Evolutionary conservation across 2,797 vertebrate species (phyloP).

Genomic region (Xerus rutilus): DNA sequence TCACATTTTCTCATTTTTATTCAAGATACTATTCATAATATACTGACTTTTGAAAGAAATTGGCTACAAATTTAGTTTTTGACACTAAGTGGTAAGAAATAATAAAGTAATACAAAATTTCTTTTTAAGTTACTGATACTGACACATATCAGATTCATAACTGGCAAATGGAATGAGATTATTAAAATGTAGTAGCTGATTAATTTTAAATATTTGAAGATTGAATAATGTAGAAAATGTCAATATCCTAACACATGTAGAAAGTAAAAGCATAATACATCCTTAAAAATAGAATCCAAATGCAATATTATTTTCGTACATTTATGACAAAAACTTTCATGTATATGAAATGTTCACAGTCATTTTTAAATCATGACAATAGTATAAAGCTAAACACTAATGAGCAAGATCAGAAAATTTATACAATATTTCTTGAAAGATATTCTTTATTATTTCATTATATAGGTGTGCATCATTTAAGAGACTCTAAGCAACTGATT

Average conservation of each 20-base stretch:
- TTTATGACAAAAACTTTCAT: neutral
- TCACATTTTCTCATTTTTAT: neutral
- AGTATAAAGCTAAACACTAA: conserved; percentile 5
- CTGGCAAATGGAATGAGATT: conserved; percentile 4
- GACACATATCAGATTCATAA: neutral
- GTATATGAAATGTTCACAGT: neutral
- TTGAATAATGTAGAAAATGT: neutral
- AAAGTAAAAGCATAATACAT: neutral
- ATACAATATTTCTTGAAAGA: neutral
- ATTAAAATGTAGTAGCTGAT: conserved; percentile 26
- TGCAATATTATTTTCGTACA: neutral
- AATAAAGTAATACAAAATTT: conserved; percentile 26
- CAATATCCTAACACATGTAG: neutral
- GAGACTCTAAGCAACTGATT: neutral
- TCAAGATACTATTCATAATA: neutral
- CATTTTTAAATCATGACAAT: neutral
- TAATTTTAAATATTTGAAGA: conserved; percentile 45
- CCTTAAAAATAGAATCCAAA: conserved; percentile 33
- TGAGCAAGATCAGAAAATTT: conserved; percentile 21
- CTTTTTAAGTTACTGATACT: conserved; percentile 25
- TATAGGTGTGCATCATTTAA: neutral
- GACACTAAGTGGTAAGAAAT: neutral
- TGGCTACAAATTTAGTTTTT: conserved; percentile 33
- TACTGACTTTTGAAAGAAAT: conserved; percentile 33
- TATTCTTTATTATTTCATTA: conserved; percentile 19